Evolutionary conservation across 37 sponge, comb jelly and placozoan genomes (phyloP).

Genomic region (Beroe forskalii): DNA sequence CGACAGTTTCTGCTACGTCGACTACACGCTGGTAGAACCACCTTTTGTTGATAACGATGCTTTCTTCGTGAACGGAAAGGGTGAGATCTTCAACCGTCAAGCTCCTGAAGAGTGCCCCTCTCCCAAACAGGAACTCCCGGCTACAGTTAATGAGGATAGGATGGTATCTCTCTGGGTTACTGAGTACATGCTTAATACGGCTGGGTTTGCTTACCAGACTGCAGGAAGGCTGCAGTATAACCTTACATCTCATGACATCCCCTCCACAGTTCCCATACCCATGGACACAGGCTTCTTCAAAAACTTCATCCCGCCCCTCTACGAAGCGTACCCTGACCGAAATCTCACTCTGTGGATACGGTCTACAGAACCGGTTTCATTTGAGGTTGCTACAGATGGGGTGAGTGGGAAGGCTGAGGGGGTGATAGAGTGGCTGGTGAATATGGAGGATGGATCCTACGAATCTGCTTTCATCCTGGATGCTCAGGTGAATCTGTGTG

Average conservation of each 20-base stretch:
- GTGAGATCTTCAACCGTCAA: not conserved
- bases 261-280: not conserved
- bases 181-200: slow-evolving; percentile 65
- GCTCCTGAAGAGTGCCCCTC: not conserved
- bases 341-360: slow-evolving; percentile 29
- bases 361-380: not conserved
- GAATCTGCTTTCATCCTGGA: slow-evolving; percentile 19
- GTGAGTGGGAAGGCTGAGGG: slow-evolving; percentile 59
- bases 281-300: slow-evolving; percentile 17
- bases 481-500: slow-evolving; percentile 58
- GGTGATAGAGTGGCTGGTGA: slow-evolving; percentile 2
- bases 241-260: not conserved
- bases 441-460: not conserved
- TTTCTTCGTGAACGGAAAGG: slow-evolving; percentile 1
- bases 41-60: slow-evolving; percentile 18
- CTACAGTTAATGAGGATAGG: not conserved
- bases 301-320: not conserved
- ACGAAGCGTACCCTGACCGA: slow-evolving; percentile 23
- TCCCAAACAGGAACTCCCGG: slow-evolving; percentile 42
- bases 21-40: slow-evolving; percentile 36
- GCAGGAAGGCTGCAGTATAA: slow-evolving; percentile 34
- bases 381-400: not conserved
- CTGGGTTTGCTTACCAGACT: slow-evolving; percentile 36
- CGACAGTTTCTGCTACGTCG: slow-evolving; percentile 34
- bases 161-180: slow-evolving; percentile 58